phyloP scores from a whole-genome alignment of 1,140 invertebrate species.

The Pristionchus pacificus region DNA sequence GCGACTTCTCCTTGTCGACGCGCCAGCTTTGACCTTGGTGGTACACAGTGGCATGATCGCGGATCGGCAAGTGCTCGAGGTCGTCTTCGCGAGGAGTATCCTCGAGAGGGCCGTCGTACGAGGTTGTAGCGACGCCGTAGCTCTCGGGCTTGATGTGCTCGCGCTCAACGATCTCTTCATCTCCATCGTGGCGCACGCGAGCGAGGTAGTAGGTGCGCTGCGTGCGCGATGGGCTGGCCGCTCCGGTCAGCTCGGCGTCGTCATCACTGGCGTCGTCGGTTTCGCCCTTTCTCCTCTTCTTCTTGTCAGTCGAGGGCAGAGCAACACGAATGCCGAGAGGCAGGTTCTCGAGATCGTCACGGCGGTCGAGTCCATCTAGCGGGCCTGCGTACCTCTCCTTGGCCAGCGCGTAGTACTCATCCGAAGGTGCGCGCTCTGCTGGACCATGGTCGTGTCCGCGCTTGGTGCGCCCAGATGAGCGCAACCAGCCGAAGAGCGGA shows the following conservation, averaged over 20 bases:
- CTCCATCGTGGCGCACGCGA: slow-evolving; percentile 37
- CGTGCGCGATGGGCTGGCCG: background rate
- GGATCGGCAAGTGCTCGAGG: slow-evolving; percentile 7
- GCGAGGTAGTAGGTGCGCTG: slow-evolving; percentile 14
- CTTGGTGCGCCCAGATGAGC: too few relatives aligned
- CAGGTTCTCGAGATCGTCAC: slow-evolving; percentile 8
- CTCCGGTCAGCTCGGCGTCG: background rate
- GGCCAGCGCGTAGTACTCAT: background rate
- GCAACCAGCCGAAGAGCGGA: too few relatives aligned
- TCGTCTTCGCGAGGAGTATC: slow-evolving; percentile 17
- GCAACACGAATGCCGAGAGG: slow-evolving; percentile 4
- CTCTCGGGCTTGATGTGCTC: slow-evolving; percentile 15
- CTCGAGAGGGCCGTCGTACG: slow-evolving; percentile 34
- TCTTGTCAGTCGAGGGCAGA: background rate
- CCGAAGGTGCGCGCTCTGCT: slow-evolving; percentile 1
- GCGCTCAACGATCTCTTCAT: slow-evolving; percentile 42
- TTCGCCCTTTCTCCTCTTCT: background rate
- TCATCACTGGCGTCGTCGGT: background rate
- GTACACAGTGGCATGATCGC: slow-evolving; percentile 13
- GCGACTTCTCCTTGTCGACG: slow-evolving; percentile 10
- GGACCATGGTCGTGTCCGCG: too few relatives aligned
- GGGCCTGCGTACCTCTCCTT: slow-evolving; percentile 27
- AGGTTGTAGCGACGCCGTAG: slow-evolving; percentile 15
- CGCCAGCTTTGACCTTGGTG: slow-evolving; percentile 16
- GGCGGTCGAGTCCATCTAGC: slow-evolving; percentile 4